These are phyloP conservation scores for Carduelis carduelis DNA, from an alignment of 2,797 vertebrate species.

Conservation along the genomic window DNA sequence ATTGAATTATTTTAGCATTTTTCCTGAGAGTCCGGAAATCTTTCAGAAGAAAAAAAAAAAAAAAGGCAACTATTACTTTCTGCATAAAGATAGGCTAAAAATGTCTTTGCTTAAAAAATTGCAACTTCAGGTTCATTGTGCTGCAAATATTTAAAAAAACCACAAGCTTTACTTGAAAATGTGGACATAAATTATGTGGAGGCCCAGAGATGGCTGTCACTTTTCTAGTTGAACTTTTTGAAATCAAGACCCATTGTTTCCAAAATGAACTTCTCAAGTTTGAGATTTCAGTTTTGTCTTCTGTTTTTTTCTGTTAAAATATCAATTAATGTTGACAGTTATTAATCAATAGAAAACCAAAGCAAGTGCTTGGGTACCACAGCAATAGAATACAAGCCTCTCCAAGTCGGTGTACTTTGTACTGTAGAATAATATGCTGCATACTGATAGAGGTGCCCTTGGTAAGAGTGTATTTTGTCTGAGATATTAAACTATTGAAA, in stretches of 20 bases:
- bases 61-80: neutral
- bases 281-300: neutral
- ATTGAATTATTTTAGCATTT: neutral
- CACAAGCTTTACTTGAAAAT: neutral
- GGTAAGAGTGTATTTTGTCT: neutral
- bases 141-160: neutral
- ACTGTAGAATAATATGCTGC: neutral
- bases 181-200: neutral
- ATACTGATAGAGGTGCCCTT: neutral
- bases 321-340: neutral
- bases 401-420: neutral
- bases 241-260: neutral
- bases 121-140: neutral
- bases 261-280: neutral
- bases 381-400: neutral
- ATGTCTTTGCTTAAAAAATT: neutral
- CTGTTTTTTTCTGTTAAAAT: neutral
- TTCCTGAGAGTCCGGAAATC: neutral
- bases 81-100: neutral
- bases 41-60: neutral
- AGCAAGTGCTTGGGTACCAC: neutral
- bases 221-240: neutral
- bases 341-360: neutral
- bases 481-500: constrained; percentile 15
- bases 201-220: neutral